Conservation (phyloP, 2,888 invertebrate species). For the Mimumesa dahlbomi region DNA sequence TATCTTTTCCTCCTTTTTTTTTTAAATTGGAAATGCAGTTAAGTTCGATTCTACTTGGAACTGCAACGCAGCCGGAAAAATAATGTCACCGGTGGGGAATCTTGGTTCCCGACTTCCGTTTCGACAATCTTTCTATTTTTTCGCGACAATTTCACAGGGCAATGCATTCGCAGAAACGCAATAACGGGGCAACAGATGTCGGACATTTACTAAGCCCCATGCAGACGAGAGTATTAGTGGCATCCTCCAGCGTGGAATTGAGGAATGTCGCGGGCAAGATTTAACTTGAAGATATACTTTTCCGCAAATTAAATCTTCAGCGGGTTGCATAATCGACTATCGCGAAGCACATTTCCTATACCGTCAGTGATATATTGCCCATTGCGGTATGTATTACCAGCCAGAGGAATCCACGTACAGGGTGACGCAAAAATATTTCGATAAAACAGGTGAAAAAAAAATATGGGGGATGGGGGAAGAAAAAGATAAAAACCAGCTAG, state of each 20-base stretch:
- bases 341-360: background rate
- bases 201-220: slow-evolving; percentile 61
- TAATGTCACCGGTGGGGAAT: no score
- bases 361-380: background rate
- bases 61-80: no score
- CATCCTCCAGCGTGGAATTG: slow-evolving; percentile 13
- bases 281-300: slow-evolving; percentile 6
- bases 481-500: no score
- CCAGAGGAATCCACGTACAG: background rate
- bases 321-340: slow-evolving; percentile 2
- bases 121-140: background rate
- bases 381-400: background rate
- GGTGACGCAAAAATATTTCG: no score
- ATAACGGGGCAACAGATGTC: slow-evolving; percentile 72
- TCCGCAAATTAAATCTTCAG: slow-evolving; percentile 9
- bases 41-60: no score
- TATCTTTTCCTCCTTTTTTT: no score
- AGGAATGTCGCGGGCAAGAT: slow-evolving; percentile 23
- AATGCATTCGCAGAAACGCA: slow-evolving; percentile 21
- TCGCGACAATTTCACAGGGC: slow-evolving; percentile 6
- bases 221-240: slow-evolving; percentile 55
- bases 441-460: no score
- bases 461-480: no score
- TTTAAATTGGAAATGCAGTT: no score
- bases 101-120: no score